Conservation (phyloP, 35 echinoderm and acorn worm genomes). For the Apostichopus japonicus region DNA sequence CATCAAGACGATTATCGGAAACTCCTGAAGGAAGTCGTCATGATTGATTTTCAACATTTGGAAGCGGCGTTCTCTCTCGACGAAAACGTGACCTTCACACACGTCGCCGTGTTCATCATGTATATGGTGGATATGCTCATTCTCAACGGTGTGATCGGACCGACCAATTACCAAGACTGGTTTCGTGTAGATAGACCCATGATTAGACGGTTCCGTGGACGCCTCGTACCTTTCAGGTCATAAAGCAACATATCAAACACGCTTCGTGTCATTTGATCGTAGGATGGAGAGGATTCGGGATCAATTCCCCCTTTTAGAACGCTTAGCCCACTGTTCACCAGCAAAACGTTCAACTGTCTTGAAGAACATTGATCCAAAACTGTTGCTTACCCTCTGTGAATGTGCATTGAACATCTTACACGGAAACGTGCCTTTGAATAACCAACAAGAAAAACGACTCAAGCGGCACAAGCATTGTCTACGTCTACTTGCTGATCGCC, state of each 20-base stretch:
- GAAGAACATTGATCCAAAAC: background rate
- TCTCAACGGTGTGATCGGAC: too few relatives aligned
- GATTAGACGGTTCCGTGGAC: too few relatives aligned
- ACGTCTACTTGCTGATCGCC: background rate
- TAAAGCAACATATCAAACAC: too few relatives aligned
- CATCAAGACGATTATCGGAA: too few relatives aligned
- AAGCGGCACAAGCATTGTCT: background rate
- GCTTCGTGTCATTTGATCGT: background rate
- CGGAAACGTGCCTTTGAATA: background rate
- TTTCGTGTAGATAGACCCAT: too few relatives aligned
- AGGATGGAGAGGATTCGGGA: background rate
- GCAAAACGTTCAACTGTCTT: background rate
- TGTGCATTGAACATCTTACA: background rate
- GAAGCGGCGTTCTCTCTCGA: too few relatives aligned
- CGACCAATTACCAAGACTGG: too few relatives aligned
- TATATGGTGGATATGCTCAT: background rate
- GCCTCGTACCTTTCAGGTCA: too few relatives aligned
- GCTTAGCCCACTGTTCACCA: background rate
- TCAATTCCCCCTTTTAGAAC: constrained; percentile 4
- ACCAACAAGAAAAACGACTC: background rate
- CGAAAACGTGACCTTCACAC: too few relatives aligned
- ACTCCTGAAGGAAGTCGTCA: too few relatives aligned
- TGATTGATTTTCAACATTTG: too few relatives aligned
- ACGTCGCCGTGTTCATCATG: background rate
- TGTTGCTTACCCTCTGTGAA: background rate